A percentile compares a stretch with the other conserved stretches of the same genome.
phyloP scores from a whole-genome alignment of 2,113 vertebrate species.

The Neoarius graeffei region DNA sequence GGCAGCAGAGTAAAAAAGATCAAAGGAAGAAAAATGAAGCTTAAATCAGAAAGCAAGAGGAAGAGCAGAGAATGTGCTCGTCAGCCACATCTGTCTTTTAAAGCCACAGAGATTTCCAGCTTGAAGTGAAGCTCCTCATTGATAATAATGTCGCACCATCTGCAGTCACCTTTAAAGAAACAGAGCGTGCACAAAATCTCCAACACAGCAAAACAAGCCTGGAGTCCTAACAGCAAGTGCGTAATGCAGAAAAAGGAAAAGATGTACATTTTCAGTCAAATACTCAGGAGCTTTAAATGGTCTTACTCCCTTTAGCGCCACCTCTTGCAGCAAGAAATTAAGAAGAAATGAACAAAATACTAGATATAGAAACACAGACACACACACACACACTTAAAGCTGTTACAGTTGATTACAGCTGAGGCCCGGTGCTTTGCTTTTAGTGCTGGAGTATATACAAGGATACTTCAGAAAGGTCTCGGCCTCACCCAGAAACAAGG shows the following conservation, averaged over 20 bases:
- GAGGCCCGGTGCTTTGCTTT: too few species aligned
- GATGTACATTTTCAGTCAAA: neutral
- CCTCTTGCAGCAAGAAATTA: neutral
- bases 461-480: too few species aligned
- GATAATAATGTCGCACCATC: neutral
- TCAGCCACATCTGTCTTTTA: constrained; percentile 12
- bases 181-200: neutral
- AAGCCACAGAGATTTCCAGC: neutral
- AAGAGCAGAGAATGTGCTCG: neutral
- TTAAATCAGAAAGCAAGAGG: neutral
- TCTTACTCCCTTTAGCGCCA: neutral
- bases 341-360: neutral
- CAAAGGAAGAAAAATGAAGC: neutral
- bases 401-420: too few species aligned
- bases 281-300: neutral
- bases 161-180: neutral
- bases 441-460: too few species aligned
- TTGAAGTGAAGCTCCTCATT: neutral
- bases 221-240: neutral
- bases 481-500: too few species aligned
- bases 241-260: neutral
- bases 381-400: neutral
- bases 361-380: neutral
- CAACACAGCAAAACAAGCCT: neutral
- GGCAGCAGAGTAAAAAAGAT: too few species aligned